Evolutionary conservation across 92 coral and sea anemone species (phyloP), one percentile per base, ranked within the genome.

Genomic region (Actinernus sp.): DNA sequence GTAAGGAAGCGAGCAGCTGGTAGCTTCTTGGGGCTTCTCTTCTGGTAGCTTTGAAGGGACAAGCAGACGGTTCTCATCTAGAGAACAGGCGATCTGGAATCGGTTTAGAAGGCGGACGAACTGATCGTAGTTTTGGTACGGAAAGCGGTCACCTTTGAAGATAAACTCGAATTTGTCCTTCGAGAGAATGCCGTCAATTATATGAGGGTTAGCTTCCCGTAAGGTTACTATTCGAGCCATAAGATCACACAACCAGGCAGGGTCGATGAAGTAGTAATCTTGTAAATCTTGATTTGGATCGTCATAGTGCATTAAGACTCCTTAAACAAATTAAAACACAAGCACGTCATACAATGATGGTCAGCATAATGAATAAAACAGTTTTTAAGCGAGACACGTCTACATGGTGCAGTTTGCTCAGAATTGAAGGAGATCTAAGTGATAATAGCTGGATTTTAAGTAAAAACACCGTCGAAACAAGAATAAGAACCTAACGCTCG

Each of bases 271-370:
- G 75, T 75, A 94, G 68, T 87, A 86, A 51, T 94, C 98, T 55
- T 83, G 97, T 18, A 94, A 84, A 22, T 92, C 98, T 74, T 94
- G 95, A 64, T 94, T 94, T 7, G 98, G 98, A 32, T 94, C 98
- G 29, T 87, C 87, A 45, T 91, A 94, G 71, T 94, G 98, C 90
- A 94, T 91, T 24, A 94, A 31, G 58, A 94, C 78, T 19, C 98
- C 98, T 94, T n/a, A 40, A 12, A 64, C 17, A 3, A 17, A 54
- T 34, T 34, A 14, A 6, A 12, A 33, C 26, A 49, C 32, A 31
- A 30, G 30, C 9, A 31, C n/a, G n/a, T n/a, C n/a, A n/a, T n/a
- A n/a, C n/a, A n/a, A n/a, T n/a, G n/a, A n/a, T n/a, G n/a, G n/a
- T n/a, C n/a, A n/a, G n/a, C n/a, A n/a, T n/a, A n/a, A n/a, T n/a